These are phyloP conservation scores for Dallia pectoralis DNA, from an alignment of 2,797 vertebrate species.

Conservation along the genomic window DNA sequence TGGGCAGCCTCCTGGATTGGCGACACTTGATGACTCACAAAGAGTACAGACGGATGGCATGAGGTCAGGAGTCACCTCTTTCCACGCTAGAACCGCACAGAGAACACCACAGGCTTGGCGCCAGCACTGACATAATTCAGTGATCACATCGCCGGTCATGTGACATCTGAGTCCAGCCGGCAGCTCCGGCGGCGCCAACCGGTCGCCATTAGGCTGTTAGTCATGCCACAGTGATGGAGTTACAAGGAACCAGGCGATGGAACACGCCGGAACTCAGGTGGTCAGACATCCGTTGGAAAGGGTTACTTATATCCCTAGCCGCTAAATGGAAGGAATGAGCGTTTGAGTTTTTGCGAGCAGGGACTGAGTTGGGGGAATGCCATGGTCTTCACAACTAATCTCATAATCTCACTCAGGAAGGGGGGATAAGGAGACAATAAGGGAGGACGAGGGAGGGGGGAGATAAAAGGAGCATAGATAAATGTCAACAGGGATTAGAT, in stretches of 20 bases:
- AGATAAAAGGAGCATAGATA: neutral
- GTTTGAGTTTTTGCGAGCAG: neutral
- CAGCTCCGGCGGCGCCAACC: constrained; percentile 2
- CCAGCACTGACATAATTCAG: neutral
- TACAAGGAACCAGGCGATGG: constrained; percentile 19
- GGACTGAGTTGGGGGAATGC: neutral
- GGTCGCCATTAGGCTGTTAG: neutral
- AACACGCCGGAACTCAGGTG: constrained; percentile 24
- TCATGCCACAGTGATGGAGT: neutral
- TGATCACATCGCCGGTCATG: neutral
- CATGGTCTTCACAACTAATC: neutral
- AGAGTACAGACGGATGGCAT: constrained; percentile 28
- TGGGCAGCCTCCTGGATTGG: neutral
- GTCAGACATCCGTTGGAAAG: neutral
- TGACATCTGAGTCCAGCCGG: neutral
- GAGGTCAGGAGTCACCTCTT: constrained; percentile 3
- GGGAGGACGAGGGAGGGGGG: neutral
- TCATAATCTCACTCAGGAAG: neutral
- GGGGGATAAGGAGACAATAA: neutral
- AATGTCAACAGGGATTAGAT: constrained; percentile 5
- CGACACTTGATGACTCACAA: constrained; percentile 5
- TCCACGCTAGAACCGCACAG: neutral
- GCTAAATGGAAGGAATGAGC: constrained; percentile 32
- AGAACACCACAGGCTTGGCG: neutral
- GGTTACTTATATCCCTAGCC: neutral